These are phyloP conservation scores for Xylota sylvarum DNA, from an alignment of 2,888 invertebrate species.

Conservation along the genomic window DNA sequence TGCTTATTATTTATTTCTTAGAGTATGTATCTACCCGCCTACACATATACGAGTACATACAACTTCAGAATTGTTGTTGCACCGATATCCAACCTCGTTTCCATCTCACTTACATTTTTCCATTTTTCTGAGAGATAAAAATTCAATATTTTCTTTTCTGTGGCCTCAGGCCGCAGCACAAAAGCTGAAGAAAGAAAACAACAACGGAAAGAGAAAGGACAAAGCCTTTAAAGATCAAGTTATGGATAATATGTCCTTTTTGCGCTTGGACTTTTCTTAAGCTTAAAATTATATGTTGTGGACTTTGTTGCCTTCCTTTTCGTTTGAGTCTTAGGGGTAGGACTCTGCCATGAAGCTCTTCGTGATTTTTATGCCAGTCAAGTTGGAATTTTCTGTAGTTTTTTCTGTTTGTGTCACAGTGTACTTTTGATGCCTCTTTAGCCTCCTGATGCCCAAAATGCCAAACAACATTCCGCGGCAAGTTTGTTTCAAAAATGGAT, in stretches of 20 bases:
- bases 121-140: constrained; percentile 36
- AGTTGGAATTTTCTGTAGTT: constrained; percentile 9
- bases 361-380: constrained; percentile 43
- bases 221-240: constrained; percentile 50
- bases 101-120: background rate
- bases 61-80: constrained; percentile 13
- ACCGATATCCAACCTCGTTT: constrained; percentile 29
- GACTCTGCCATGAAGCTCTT: constrained; percentile 14
- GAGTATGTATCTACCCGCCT: background rate
- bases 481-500: constrained; percentile 9
- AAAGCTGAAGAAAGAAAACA: constrained; percentile 55
- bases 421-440: constrained; percentile 9
- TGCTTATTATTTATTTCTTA: constrained; percentile 9
- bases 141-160: constrained; percentile 60
- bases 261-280: constrained; percentile 43
- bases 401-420: constrained; percentile 12
- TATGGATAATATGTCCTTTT: constrained; percentile 49
- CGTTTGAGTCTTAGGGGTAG: constrained; percentile 28
- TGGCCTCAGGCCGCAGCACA: constrained; percentile 41
- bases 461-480: constrained; percentile 6
- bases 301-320: constrained; percentile 28
- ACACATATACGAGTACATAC: background rate
- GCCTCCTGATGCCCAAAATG: constrained; percentile 2
- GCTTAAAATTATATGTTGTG: constrained; percentile 38
- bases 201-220: constrained; percentile 4